Evolutionary conservation across 2,113 vertebrate genomes (phyloP).

Genomic region (Oostethus manadensis): DNA sequence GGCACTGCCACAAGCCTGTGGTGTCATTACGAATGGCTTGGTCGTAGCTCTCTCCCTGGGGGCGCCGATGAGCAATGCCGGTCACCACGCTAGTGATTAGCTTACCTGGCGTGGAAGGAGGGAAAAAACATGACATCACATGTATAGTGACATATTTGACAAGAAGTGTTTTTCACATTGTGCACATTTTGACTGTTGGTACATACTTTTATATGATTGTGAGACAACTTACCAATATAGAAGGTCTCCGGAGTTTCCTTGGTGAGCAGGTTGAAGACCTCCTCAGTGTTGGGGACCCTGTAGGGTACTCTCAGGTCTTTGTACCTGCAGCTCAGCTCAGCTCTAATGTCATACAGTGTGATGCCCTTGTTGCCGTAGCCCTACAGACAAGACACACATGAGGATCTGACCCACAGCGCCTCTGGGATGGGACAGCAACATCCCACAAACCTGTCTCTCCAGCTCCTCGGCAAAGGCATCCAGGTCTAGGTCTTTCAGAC

Average conservation of each 20-base stretch:
- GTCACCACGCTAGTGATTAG: constrained; percentile 93
- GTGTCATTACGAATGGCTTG: constrained; percentile 94
- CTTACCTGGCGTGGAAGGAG: constrained; percentile 75
- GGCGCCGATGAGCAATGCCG: constrained; percentile 93
- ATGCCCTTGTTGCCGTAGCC: constrained; percentile 98
- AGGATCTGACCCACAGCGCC: background rate
- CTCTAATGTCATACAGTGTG: constrained; percentile 95
- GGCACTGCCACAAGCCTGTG: constrained; percentile 96
- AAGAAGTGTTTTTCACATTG: no score
- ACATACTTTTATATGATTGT: background rate
- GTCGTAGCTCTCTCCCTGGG: constrained; percentile 96
- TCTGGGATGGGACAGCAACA: no score
- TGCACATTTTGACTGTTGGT: no score
- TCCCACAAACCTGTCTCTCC: constrained; percentile 89
- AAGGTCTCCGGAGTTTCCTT: constrained; percentile 98
- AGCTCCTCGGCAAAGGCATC: constrained; percentile 97
- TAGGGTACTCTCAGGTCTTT: constrained; percentile 92
- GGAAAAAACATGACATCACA: background rate
- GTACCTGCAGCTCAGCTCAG: constrained; percentile 95
- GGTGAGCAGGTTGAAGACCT: constrained; percentile 96
- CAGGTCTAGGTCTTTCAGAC: constrained; percentile 93
- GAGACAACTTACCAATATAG: constrained; percentile 83
- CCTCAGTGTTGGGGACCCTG: constrained; percentile 91
- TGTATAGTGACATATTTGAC: no score
- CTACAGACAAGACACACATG: constrained; percentile 52